Evolutionary conservation across 2,113 vertebrate genomes (phyloP), one percentile per base, ranked within the genome.

Genomic region (Syngnathus floridae): DNA sequence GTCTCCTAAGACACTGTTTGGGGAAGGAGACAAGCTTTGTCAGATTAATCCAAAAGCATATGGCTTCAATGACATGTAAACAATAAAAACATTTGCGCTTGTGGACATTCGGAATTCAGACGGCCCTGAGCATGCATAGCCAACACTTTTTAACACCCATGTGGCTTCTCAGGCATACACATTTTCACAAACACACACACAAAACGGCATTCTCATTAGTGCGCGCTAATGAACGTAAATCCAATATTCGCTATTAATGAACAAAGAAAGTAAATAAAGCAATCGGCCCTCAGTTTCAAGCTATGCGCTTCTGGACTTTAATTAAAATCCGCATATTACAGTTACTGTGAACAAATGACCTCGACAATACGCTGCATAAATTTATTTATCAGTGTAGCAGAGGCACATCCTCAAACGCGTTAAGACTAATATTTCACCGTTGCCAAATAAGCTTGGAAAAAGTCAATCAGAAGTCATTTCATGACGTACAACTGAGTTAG

Each of bases 191-290:
- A 2, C 19, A 19, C 52, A 55, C 56, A 54, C 69, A 72, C 69
- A 80, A 45, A 54, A 37, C 58, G 66, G 17, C 1, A 2, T 31
- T 77, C 71, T 81, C 74, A 86, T 86, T 87, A 80, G 64, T 72
- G 7, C 54, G 43, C 43, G 37, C 71, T 80, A 82, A 87, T 82
- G 66, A 82, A 82, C 55, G 75, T 70, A 45, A 79, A 74, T 78
- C 74, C 73, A 79, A 69, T 81, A 77, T 71, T 75, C 63, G 43
- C 40, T 74, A 68, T 82, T 86, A 79, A 79, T 81, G 71, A 79
- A 80, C 77, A 77, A 78, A 78, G 61, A 74, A 56, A 72, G 64
- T 69, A 69, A 76, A 73, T 72, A 68, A 73, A 77, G 62, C 70
- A 80, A 64, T 82, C 72, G 62, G 31, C 65, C 52, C 52, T 61